Evolutionary conservation across 2,113 vertebrate species (phyloP).

Genomic region (Caranx ignobilis): DNA sequence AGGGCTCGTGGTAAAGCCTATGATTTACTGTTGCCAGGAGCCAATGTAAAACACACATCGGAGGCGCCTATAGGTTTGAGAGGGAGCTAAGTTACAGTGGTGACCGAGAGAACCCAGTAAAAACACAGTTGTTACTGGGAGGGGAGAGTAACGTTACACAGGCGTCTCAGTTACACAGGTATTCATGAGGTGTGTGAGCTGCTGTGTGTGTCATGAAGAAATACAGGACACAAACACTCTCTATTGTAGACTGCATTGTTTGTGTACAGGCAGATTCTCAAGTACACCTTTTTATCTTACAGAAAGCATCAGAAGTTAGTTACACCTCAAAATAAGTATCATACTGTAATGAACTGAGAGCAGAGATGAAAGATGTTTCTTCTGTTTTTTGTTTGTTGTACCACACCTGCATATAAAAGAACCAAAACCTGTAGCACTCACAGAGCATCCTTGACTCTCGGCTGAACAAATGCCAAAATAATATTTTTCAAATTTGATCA

Average conservation of each 20-base stretch:
- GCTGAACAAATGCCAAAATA: not conserved
- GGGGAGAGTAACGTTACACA: slow-evolving; percentile 26
- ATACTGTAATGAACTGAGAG: too few relatives aligned
- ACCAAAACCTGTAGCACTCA: too few relatives aligned
- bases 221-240: slow-evolving; percentile 8
- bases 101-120: slow-evolving; percentile 64
- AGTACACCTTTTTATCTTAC: not conserved
- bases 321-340: too few relatives aligned
- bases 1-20: slow-evolving; percentile 54
- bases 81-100: slow-evolving; percentile 21
- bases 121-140: slow-evolving; percentile 52
- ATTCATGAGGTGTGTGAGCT: slow-evolving; percentile 26
- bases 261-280: not conserved
- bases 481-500: not conserved
- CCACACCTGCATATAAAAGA: too few relatives aligned
- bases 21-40: slow-evolving; percentile 63
- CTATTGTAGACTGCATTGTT: not conserved
- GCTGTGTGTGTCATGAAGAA: slow-evolving; percentile 28
- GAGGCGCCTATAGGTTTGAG: slow-evolving; percentile 30
- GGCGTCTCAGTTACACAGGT: slow-evolving; percentile 22
- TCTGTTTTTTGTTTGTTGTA: too few relatives aligned
- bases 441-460: not conserved
- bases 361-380: too few relatives aligned
- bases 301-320: too few relatives aligned
- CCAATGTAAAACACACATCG: slow-evolving; percentile 37